Conservation (phyloP, 2,113 vertebrate species). For the Colossoma macropomum region DNA sequence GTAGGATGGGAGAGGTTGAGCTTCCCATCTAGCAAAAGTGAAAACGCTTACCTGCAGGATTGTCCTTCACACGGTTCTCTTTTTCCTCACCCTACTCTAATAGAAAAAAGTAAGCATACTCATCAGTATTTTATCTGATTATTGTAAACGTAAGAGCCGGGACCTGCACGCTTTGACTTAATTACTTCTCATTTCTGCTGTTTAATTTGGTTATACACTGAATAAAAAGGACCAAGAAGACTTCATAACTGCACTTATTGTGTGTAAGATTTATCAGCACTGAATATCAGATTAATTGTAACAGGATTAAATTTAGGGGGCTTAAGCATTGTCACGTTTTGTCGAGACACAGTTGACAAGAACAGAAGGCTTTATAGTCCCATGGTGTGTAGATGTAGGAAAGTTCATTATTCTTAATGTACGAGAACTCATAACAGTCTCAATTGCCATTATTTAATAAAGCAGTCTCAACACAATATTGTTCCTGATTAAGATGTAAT, state of each 20-base stretch:
- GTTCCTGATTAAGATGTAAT: conserved; percentile 39
- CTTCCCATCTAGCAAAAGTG: too few relatives aligned
- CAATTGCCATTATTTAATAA: conserved; percentile 20
- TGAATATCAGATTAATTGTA: background rate
- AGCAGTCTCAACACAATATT: background rate
- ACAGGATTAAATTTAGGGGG: too few relatives aligned
- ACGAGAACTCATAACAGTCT: conserved; percentile 21
- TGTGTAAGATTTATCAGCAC: too few relatives aligned
- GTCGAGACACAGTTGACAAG: background rate
- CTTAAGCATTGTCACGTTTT: too few relatives aligned
- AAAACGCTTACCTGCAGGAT: background rate
- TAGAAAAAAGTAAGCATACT: background rate
- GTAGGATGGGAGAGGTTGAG: background rate
- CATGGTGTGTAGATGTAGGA: background rate
- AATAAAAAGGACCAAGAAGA: background rate
- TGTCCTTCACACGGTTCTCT: background rate
- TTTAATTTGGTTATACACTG: conserved; percentile 31
- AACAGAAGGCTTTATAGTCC: background rate
- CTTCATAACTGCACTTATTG: background rate
- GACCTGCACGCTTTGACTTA: background rate
- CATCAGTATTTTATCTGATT: conserved; percentile 9
- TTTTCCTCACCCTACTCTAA: background rate
- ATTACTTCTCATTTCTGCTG: conserved; percentile 7
- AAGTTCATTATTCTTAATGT: background rate
- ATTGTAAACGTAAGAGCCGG: conserved; percentile 8